Evolutionary conservation across 2,113 vertebrate genomes (phyloP), one percentile per base, ranked within the genome.

Genomic region (Fulica atra): DNA sequence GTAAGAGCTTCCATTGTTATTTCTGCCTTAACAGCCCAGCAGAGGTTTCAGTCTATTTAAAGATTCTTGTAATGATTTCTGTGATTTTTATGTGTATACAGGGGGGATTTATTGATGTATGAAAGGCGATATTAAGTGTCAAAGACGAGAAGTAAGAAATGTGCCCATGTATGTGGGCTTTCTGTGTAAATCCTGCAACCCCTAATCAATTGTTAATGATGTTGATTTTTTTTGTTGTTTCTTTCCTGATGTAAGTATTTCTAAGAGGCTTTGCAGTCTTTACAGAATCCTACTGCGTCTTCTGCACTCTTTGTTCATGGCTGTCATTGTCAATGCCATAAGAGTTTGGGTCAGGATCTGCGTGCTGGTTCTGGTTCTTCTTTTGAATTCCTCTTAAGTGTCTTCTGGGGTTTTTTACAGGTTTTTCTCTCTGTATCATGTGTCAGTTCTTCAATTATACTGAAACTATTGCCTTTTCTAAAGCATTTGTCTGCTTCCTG

Each of bases 21-120:
- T 94, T 92, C 86, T 31, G 33, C 72, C 36, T 79, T 96, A 95
- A 86, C 64, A 97, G 40, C 77, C 80, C 86, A 92, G 73, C 33
- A 96, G 95, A 94, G 61, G 48, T 86, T 96, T 93, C 68, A 90
- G 40, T 23, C 46, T 90, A 83, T 86, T 46, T 95, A 96, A 92
- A 92, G 68, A 90, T 40, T 35, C 46, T 54, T 50, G 11, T 89
- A 64, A 96, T 60, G n/a, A 84, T 93, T 83, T 82, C 40, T n/a
- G 56, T 91, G 86, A 73, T 81, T 91, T 96, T 69, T 77, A 42
- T 81, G 23, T 73, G 54, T 96, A 13, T 76, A 68, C 59, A 71
- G 19, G 33, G 23, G 35, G 50, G 16, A 63, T 81, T 81, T 93
- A 88, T 89, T 86, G 60, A 77, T 86, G 64, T 63, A 56, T 76